Base-by-base conservation (phyloP, 2,113 vertebrate species). In the Oxyura jamaicensis region DNA sequence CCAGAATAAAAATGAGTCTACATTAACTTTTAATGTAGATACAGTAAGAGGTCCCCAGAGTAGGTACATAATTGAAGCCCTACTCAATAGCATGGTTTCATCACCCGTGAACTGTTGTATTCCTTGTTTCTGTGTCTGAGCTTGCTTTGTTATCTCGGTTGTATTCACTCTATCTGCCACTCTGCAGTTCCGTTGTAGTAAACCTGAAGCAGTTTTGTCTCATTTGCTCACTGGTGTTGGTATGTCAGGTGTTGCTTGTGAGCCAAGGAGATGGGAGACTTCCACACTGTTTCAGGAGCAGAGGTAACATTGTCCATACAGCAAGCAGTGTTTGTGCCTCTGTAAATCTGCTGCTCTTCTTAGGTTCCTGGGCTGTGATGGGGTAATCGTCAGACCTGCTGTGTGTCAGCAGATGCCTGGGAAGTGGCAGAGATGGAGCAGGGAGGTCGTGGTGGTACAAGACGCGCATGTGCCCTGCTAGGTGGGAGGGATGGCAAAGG, bases 401-500 rank as follows among this genome's bases (percentile, higher is more conserved):
- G 4, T 26, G 29, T 74, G 36, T 13, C 44, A 2, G 25, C 36
- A 8, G 16, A 18, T 41, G 19, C 23, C 15, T 46, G 63, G 72
- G 59, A 62, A 28, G 41, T n/a, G 68, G 63, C 80, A 69, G 72
- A 59, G 75, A 1, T 52, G 23, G 44, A 66, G 36, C 36, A 26
- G n/a, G 21, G 36, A 13, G 48, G 55, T 48, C 44, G 17, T 28
- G 35, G 14, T 6, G 3, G 8, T 56, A 18, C 17, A 48, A 39
- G 72, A 5, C 41, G 0, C 15, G 13, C 35, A 28, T 1, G 1
- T 67, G 25, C 19, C 42, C 56, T 1, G 1, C n/a, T 44, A 29
- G 41, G 23, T 58, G 50, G n/a, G 44, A 18, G n/a, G 26, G 20
- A 13, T 73, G 77, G 53, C 53, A 60, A 17, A 11, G 29, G 33